These are phyloP conservation scores for Trematocara unimaculatum DNA, from an alignment of 2,113 vertebrate genomes.

Conservation along the genomic window DNA sequence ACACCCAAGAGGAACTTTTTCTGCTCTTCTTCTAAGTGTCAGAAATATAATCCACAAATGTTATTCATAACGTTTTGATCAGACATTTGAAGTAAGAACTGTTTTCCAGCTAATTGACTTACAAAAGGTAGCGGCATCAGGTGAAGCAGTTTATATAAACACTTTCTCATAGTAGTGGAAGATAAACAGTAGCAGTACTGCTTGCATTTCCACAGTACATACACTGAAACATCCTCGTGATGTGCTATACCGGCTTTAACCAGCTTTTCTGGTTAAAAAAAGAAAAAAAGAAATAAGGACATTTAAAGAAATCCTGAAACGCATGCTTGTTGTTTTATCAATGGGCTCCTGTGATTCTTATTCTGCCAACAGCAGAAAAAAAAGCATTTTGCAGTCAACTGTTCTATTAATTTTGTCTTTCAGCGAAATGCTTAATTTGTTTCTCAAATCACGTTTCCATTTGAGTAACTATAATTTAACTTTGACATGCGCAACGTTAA, in stretches of 20 bases:
- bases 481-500: fast-evolving
- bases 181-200: background rate
- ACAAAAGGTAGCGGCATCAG: background rate
- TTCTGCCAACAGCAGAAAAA: background rate
- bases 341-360: background rate
- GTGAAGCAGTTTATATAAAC: background rate
- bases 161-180: fast-evolving
- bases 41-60: background rate
- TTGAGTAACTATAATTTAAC: background rate
- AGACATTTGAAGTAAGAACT: fast-evolving
- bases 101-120: background rate
- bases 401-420: background rate
- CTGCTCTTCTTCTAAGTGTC: background rate
- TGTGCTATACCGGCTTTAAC: background rate
- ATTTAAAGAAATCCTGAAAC: background rate
- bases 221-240: background rate
- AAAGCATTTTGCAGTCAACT: background rate
- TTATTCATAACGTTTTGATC: fast-evolving
- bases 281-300: background rate
- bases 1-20: background rate
- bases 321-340: fast-evolving
- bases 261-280: fast-evolving
- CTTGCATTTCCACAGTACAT: background rate
- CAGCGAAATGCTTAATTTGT: background rate
- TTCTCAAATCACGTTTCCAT: background rate